Base-by-base conservation (phyloP, 2,888 invertebrate species). In the Cheiracanthium punctorium region DNA sequence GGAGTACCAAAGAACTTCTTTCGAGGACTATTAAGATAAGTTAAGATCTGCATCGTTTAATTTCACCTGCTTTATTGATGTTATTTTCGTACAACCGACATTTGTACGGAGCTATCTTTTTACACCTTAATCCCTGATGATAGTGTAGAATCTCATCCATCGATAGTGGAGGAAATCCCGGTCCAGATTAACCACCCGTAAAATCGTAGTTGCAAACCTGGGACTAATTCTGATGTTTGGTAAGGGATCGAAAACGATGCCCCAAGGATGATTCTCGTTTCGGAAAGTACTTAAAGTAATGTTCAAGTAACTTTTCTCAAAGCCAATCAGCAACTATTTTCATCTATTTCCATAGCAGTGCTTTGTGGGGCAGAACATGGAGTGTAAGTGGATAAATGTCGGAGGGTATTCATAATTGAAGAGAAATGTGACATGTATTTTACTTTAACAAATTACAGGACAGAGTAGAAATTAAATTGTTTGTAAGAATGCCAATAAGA, bases 201-300 rank as follows among this genome's bases (percentile, higher is more conserved):
- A 82, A 82, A 75, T 76, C 75, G 70, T 29, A 80, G 64, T 67
- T 65, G 64, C 82, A 82, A 82, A 76, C 71, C 58, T 37, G 82
- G 82, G 71, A 76, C 76, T 82, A 71, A 76, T 82, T 82, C 71
- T 65, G 37, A 48, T 71, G 75, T 75, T 75, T 24, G 70, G 82
- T 29, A 43, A 82, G 58, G 43, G 70, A 71, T 76, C 71, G 64
- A 76, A 48, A 82, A 82, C 71, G 71, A 82, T 76, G 75, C 82
- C 82, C 82, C 14, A 48, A 82, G 82, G 82, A 24, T n/a, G n/a
- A n/a, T n/a, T n/a, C 41, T 82, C 82, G 76, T 82, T 82, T 65
- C 43, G 41, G 30, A 71, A 76, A 76, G 71, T 74, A 71, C 71
- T 82, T 76, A 58, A 82, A 82, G 76, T 71, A 82, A 82, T 76